Conservation (phyloP, 2,113 vertebrate genomes). For the Crotalus helleri region DNA sequence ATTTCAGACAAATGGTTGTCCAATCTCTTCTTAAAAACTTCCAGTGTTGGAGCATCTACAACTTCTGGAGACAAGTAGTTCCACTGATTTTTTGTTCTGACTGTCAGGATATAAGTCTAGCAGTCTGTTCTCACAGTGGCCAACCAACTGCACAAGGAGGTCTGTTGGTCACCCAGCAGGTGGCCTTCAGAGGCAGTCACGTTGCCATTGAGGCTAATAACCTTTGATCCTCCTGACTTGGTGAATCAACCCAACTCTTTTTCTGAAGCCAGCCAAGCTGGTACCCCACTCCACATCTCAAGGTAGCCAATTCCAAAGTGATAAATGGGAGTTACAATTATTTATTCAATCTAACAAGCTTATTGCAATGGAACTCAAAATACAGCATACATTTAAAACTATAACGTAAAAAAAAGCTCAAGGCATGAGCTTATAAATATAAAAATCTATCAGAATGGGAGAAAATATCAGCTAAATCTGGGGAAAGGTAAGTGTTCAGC, state of each 20-base stretch:
- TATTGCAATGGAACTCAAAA: neutral
- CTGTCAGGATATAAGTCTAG: neutral
- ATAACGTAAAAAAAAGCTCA: neutral
- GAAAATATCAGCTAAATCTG: neutral
- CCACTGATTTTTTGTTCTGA: neutral
- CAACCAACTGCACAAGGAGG: neutral
- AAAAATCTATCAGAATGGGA: neutral
- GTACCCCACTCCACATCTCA: neutral
- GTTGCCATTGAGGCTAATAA: neutral
- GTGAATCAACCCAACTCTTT: neutral
- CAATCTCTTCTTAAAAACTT: neutral
- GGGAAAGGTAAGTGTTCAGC: neutral
- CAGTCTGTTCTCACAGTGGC: neutral
- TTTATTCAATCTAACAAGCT: neutral
- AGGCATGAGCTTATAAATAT: neutral
- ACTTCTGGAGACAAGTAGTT: neutral
- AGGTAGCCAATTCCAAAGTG: neutral
- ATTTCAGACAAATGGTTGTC: neutral
- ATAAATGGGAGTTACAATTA: neutral
- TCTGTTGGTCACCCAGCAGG: neutral
- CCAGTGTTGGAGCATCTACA: neutral
- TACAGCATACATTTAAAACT: neutral
- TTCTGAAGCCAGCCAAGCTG: neutral
- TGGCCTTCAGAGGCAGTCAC: neutral
- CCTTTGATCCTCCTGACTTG: neutral